Conservation (phyloP, 2,888 invertebrate species). For the Phymatocera aterrima region DNA sequence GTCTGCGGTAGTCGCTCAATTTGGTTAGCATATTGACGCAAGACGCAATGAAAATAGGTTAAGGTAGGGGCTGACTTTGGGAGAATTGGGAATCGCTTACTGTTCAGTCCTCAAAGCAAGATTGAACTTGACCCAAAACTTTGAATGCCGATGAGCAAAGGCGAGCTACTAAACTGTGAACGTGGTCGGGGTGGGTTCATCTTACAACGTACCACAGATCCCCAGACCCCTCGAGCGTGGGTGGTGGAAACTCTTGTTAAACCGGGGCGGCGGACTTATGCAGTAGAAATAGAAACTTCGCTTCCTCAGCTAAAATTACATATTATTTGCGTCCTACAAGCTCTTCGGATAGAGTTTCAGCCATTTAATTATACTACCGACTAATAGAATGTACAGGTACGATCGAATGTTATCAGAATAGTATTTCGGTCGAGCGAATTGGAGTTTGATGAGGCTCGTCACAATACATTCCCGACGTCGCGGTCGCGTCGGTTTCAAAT, state of each 20-base stretch:
- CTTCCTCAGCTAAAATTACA: neutral
- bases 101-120: neutral
- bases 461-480: neutral
- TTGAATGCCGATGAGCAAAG: conserved; percentile 1
- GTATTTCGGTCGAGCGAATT: neutral
- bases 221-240: neutral
- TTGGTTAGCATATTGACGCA: conserved; percentile 7
- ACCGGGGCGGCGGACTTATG: neutral
- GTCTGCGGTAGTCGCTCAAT: neutral
- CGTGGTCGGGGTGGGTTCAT: neutral
- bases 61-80: neutral
- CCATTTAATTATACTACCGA: neutral
- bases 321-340: neutral
- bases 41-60: conserved; percentile 11
- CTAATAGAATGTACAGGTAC: neutral
- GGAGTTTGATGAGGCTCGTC: neutral
- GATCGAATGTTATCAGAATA: too few relatives aligned
- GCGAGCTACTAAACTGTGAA: neutral
- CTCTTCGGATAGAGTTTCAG: neutral
- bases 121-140: neutral
- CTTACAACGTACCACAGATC: neutral
- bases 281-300: conserved; percentile 5
- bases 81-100: neutral
- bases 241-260: neutral
- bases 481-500: neutral